These are phyloP conservation scores for Danaus melanippus DNA, from an alignment of 1,140 invertebrate species.

Conservation along the genomic window DNA sequence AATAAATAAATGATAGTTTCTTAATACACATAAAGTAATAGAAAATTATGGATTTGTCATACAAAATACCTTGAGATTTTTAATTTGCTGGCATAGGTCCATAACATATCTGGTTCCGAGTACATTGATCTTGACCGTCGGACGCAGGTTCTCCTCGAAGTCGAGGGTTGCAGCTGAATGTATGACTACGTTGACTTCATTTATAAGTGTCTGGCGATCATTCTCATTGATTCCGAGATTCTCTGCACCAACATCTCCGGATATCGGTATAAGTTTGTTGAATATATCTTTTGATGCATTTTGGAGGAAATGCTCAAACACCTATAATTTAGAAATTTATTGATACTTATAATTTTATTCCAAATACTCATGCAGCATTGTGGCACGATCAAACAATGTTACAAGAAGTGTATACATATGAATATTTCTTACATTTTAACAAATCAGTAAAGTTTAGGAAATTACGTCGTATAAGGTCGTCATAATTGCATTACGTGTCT, in stretches of 20 bases:
- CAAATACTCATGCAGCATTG: too few species aligned
- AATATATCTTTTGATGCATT: conserved; percentile 13
- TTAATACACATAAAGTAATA: too few species aligned
- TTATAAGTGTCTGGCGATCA: conserved; percentile 74
- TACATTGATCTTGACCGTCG: conserved; percentile 82
- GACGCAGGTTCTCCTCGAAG: conserved; percentile 90
- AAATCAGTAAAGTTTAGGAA: too few species aligned
- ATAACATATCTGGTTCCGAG: conserved; percentile 82
- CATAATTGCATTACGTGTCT: too few species aligned
- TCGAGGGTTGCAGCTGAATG: conserved; percentile 96
- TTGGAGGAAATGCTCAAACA: conserved; percentile 19
- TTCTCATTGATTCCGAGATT: conserved; percentile 80
- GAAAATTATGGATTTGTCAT: neutral
- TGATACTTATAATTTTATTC: neutral
- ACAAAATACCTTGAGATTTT: conserved; percentile 76
- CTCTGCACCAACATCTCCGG: conserved; percentile 88
- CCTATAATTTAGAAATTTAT: conserved; percentile 12
- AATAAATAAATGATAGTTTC: too few species aligned
- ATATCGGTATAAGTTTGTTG: conserved; percentile 58
- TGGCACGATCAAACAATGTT: too few species aligned
- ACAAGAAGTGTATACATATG: too few species aligned
- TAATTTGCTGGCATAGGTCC: conserved; percentile 79
- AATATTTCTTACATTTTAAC: too few species aligned
- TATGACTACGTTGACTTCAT: conserved; percentile 90
- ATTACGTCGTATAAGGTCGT: too few species aligned